Base-by-base conservation (phyloP, 2,113 vertebrate species). In the Nibea coibor region DNA sequence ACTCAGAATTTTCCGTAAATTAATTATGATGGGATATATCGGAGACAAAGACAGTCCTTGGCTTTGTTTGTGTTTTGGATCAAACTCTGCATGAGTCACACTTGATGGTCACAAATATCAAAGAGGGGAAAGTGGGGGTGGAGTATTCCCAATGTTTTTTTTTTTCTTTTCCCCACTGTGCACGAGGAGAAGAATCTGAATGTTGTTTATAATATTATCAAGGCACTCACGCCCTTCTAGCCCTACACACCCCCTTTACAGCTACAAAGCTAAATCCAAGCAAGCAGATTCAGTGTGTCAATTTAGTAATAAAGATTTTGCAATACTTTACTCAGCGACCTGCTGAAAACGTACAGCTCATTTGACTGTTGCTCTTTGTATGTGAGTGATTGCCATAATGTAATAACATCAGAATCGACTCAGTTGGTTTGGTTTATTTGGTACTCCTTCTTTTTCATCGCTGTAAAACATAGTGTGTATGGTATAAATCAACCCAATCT, bases 381-480 rank as follows among this genome's bases (percentile, higher is more conserved):
- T 4, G 2, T 54, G n/a, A 68, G 20, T 51, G 11, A 71, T 10
- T 81, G 42, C 15, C 47, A 62, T 65, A 72, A 43, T n/a, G 50
- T 17, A 64, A 43, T 19, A 51, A 4, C 22, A 5, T 58, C 62
- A 57, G 1, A 69, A 16, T 24, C 0, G 1, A 67, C 39, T 81
- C 65, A 9, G 31, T 85, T 28, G 78, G 72, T 82, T 86, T 71
- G 39, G 22, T 92, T 91, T 92, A 90, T 90, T 93, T 88, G 81
- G 70, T 50, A 86, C 16, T 81, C 35, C 59, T 76, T 84, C 80
- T 66, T 74, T 59, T 67, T 86, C 51, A 31, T 76, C 75, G 89
- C 39, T 72, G 83, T 88, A 78, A 88, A 86, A 89, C 79, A 89
- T 63, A 81, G 81, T 89, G 88, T 78, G 84, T 57, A 81, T 76